Evolutionary conservation across 2,888 invertebrate species (phyloP), one percentile per base, ranked within the genome.

Genomic region (Phyllotreta striolata): DNA sequence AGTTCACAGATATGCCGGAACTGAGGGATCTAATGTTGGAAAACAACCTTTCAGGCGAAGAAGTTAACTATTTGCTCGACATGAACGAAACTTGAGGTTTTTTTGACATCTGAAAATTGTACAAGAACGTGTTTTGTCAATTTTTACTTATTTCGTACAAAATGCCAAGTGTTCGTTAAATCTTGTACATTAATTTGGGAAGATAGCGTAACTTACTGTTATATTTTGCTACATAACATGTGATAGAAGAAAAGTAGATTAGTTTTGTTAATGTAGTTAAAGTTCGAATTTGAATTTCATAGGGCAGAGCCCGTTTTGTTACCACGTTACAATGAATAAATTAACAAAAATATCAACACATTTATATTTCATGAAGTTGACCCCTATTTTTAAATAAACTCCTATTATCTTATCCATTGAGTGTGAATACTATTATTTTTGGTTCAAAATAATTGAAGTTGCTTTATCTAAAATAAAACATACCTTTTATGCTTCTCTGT

Each of bases 21-120:
- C 49, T 66, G 14, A 60, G 63, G 24, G 66, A 66, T 34, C 39
- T 61, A 24, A 44, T 66, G 24, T 8, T 63, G 10, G 66, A 66
- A 46, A 66, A 63, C 39, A 63, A 63, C 58, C 43, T 64, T n/a
- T 59, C 64, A 10, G 44, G 62, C 51, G 62, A 62, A 51, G 64
- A 67, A 59, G 56, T 47, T 10, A 67, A 59, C 43, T 67, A 67
- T 57, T 62, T 67, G 39, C 40, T 67, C 38, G 49, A 60, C 37
- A 47, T 63, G 38, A 60, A 56, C 14, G 12, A 37, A 38, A 59
- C 56, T 6, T 51, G 43, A 40, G 37, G 35, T 35, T 44, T 9
- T 47, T 47, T 2, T 47, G n/a, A 47, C 14, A 2, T 34, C 6
- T 6, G 8, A 47, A 47, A 34, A 6, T 47, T 13, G 24, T 47